Base-by-base conservation (phyloP, 1,140 invertebrate species). In the Drosophila santomea region DNA sequence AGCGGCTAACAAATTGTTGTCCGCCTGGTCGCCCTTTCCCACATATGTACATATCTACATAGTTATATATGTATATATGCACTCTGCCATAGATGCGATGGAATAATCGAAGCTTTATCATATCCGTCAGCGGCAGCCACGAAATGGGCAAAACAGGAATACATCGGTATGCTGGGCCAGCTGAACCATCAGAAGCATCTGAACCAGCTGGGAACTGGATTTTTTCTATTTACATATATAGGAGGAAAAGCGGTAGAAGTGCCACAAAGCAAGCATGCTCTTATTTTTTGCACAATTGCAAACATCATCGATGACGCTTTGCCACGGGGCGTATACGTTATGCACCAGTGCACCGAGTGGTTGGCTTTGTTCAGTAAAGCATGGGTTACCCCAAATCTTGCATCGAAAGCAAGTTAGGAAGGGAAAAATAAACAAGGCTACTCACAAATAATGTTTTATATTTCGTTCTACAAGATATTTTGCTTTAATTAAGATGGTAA, bases 1-100 rank as follows among this genome's bases (percentile, higher is more conserved):
- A 78, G 71, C 79, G 79, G 76, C 82, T 88, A 88, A 86, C 79
- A 86, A 83, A 83, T 88, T 79, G 84, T 77, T 82, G 75, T 69
- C 45, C 72, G 78, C 78, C 48, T 81, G 63, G 64, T 32, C 81
- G 83, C 79, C 62, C 71, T 51, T 44, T 39, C 14, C 17, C 66
- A 4, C 4, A 25, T 4, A 25, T 25, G 0, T 3, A 28, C 15
- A 6, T 36, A n/a, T 51, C 3, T 32, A 28, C 14, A 6, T 28
- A n/a, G n/a, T n/a, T n/a, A n/a, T 50, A 3, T 10, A 32, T 32
- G 8, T 32, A 10, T 3, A 7, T 10, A 10, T 32, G 32, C 32
- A 48, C n/a, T 48, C 28, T 17, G 14, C 15, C 41, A 45, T 28
- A 43, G 23, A 43, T 17, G 51, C 51, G 41, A 50, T 56, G 56